Conservation (phyloP, 2,113 vertebrate genomes). For the Acanthochromis polyacanthus region DNA sequence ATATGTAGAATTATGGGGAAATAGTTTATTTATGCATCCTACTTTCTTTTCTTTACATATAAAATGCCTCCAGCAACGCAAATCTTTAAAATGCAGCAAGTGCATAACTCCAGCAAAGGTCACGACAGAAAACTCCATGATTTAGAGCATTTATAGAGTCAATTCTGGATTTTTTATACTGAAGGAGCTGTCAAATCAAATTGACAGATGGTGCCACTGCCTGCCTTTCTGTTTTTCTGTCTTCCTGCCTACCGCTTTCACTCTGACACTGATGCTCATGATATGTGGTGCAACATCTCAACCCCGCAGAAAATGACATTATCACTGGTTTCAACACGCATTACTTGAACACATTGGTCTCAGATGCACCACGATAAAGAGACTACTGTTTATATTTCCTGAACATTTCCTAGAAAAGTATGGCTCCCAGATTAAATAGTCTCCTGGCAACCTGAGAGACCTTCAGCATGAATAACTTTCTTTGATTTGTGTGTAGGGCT, state of each 20-base stretch:
- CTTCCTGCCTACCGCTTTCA: conserved; percentile 4
- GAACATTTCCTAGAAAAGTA: neutral
- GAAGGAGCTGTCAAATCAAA: neutral
- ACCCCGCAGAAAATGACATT: conserved; percentile 1
- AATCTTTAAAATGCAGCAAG: neutral
- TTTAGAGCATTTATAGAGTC: neutral
- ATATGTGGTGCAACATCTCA: neutral
- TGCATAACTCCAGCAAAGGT: neutral
- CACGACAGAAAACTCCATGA: neutral
- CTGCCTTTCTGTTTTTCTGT: conserved; percentile 14
- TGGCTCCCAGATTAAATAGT: neutral
- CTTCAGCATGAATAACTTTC: neutral
- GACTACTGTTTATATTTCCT: neutral
- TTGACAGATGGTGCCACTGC: conserved; percentile 37
- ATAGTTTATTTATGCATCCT: neutral
- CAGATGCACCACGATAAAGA: neutral
- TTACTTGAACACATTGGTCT: neutral
- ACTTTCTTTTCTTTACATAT: neutral
- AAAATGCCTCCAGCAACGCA: neutral
- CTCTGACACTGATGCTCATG: conserved; percentile 5
- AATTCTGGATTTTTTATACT: neutral
- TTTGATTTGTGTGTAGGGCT: too few relatives aligned
- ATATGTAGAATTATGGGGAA: neutral
- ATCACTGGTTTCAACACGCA: conserved; percentile 8
- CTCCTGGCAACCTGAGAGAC: neutral